Base-by-base conservation (phyloP, 2,888 invertebrate genomes). In the Pharmacophagus antenor region DNA sequence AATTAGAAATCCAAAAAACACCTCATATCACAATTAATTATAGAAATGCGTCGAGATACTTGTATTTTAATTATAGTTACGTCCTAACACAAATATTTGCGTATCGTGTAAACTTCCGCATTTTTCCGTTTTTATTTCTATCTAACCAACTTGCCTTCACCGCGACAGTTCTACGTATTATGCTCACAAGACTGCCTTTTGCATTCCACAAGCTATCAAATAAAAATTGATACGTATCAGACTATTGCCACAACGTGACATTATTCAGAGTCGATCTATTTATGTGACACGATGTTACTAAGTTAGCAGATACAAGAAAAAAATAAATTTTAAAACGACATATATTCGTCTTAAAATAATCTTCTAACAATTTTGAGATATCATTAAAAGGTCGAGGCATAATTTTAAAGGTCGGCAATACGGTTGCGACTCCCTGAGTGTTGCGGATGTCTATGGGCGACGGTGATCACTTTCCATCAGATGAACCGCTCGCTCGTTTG, bases 21-120 rank as follows among this genome's bases (percentile, higher is more conserved):
- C 17, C 10, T 27, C 27, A 27, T 42, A 17, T 42, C 42, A 42
- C 41, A 49, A 22, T 49, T 23, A 41, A 15, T 25, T 37, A 56
- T 12, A 21, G 2, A 22, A 37, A 17, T 5, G 12, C 21, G 15
- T 22, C 37, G 15, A 12, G 52, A 48, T 41, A 54, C 25, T 50
- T 55, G 37, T 44, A 49, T 18, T 44, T 37, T 61, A 52, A 52
- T 27, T 31, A 10, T 27, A 41, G 37, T 21, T 47, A 41, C 12
- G 41, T 52, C 52, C 47, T 48, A 25, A 61, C 41, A 56, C 42
- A 56, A 56, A 61, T 61, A 56, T 61, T 61, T 61, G 50, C 42
- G 56, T 50, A 37, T 50, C n/a, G 44, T 25, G 25, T 37, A 20
- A 15, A 15, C 56, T 56, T 56, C 61, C 61, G 56, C 56, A n/a